Base-by-base conservation (phyloP, 2,797 vertebrate genomes). In the Kryptolebias ocellatus region DNA sequence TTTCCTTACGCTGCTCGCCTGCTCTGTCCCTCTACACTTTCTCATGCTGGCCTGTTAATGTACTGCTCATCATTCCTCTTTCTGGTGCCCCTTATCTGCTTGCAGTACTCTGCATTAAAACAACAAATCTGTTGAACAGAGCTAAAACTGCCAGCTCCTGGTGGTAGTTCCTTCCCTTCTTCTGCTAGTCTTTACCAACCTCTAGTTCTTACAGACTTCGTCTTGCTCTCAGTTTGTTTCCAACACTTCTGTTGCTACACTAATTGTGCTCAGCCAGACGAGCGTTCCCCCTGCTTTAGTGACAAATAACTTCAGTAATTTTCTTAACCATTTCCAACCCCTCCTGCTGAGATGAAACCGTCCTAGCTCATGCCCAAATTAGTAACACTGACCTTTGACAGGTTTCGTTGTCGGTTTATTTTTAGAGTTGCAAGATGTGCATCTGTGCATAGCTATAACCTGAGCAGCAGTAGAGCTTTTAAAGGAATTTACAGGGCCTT, bases 1-100 rank as follows among this genome's bases (percentile, higher is more conserved):
- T 92, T 93, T 92, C 93, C 87, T 92, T 93, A 79, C 77, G 85
- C 90, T 91, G 91, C 90, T 92, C 83, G 80, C 89, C 90, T 91
- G 91, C 90, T 87, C 74, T 79, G 52, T 80, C 76, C 79, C 80
- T 80, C 91, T 82, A 60, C 87, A 81, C 89, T 76, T 81, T 60
- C 52, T 85, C 76, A 83, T 37, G 80, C 89, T 85, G 70, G 85
- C 92, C 89, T 93, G 90, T 92, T 81, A 88, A 90, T 90, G 72
- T 85, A 71, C 76, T 67, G 85, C 87, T 87, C 81, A 85, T 80
- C 90, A 93, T 92, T 80, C 87, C 83, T 86, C 76, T 90, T 81
- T 90, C 85, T 86, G 79, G 92, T 93, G 90, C 91, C 90, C 88
- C 88, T 91, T 88, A 92, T 89, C 92, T 92, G 76, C 81, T 90